Evolutionary conservation across 1,140 invertebrate genomes (phyloP).

Genomic region (Drosophila gunungcola): DNA sequence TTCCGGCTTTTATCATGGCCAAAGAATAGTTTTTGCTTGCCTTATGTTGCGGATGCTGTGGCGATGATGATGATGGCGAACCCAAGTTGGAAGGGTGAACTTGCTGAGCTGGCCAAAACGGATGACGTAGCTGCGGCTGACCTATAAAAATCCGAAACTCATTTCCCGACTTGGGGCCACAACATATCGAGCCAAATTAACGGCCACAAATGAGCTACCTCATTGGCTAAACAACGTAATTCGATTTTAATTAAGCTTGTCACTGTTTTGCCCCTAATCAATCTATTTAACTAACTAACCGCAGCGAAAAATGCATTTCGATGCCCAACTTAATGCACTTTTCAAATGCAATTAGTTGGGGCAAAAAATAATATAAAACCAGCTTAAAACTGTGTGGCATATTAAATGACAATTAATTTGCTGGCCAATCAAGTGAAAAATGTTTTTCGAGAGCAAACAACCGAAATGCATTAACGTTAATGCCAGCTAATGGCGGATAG

Average conservation of each 20-base stretch:
- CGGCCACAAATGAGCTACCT: background rate
- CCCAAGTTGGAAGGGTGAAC: background rate
- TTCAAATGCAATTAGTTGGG: conserved; percentile 67
- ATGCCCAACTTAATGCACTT: conserved; percentile 59
- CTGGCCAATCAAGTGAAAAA: conserved; percentile 64
- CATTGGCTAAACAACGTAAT: conserved; percentile 4
- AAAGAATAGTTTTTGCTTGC: conserved; percentile 48
- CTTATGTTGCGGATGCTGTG: conserved; percentile 28
- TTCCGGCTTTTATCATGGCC: conserved; percentile 11
- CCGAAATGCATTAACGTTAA: conserved; percentile 72
- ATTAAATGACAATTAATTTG: conserved; percentile 80
- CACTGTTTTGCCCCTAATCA: conserved; percentile 43
- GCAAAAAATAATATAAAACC: conserved; percentile 12
- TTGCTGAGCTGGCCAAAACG: conserved; percentile 7
- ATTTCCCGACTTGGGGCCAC: conserved; percentile 12
- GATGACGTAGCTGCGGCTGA: conserved; percentile 10
- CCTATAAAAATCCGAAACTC: conserved; percentile 5
- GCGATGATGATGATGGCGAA: conserved; percentile 5
- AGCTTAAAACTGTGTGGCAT: conserved; percentile 40
- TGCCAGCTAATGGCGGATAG: conserved; percentile 5
- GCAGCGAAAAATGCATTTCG: conserved; percentile 19
- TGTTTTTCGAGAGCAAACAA: conserved; percentile 61
- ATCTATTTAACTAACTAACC: conserved; percentile 28
- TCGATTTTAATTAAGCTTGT: conserved; percentile 28
- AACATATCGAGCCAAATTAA: background rate